Evolutionary conservation across 2,888 invertebrate species (phyloP).

Genomic region (Melinopterus prodromus): DNA sequence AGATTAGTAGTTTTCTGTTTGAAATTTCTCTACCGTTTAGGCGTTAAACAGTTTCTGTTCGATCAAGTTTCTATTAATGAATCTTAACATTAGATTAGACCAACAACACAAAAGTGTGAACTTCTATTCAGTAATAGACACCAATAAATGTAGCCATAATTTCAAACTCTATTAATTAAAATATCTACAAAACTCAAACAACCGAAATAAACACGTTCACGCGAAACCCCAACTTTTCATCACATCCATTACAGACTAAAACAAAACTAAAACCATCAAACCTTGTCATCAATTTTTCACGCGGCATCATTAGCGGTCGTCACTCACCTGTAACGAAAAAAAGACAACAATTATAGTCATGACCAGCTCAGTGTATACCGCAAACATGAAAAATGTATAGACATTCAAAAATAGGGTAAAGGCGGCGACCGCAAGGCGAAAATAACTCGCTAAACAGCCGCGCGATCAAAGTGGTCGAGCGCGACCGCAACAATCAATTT

Average conservation of each 20-base stretch:
- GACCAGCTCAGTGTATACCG: not conserved
- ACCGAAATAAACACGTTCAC: not conserved
- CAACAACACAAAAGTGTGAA: no score
- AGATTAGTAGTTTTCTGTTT: no score
- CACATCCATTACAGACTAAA: not conserved
- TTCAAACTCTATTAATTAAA: not conserved
- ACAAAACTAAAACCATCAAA: not conserved
- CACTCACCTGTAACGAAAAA: not conserved
- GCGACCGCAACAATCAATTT: conserved; percentile 4
- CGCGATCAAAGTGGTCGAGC: not conserved
- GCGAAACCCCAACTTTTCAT: not conserved
- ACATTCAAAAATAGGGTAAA: not conserved
- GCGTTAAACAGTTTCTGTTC: no score
- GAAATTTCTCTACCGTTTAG: no score
- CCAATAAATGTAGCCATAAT: not conserved
- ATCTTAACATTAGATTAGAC: no score
- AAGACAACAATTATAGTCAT: not conserved
- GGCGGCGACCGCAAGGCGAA: not conserved
- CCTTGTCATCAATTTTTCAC: conserved; percentile 4
- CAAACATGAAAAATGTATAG: not conserved
- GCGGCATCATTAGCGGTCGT: not conserved
- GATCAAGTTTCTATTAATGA: no score
- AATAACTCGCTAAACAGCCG: no score
- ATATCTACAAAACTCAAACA: not conserved
- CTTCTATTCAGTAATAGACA: no score